phyloP scores from a whole-genome alignment of 2,113 vertebrate genomes.

The Dicrurus megarhynchus region DNA sequence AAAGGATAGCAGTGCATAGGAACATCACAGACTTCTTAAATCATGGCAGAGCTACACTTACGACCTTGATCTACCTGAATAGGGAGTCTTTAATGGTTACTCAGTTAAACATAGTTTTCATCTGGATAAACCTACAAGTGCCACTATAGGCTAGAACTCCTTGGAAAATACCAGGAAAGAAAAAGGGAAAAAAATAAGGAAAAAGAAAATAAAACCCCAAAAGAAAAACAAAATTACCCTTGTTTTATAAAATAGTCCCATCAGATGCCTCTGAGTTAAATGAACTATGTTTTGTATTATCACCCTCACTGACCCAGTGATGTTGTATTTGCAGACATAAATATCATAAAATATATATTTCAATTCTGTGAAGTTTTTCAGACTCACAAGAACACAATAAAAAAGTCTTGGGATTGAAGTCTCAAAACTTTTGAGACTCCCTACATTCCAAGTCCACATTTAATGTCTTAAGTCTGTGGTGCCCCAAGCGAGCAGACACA shows the following conservation, averaged over 20 bases:
- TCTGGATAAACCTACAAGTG: neutral
- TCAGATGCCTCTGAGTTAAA: neutral
- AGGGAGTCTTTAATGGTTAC: neutral
- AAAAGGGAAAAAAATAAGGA: neutral
- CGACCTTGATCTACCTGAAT: neutral
- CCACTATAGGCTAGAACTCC: neutral
- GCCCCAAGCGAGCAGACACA: fast-evolving
- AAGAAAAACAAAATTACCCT: neutral
- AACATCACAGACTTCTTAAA: neutral
- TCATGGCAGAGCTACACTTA: neutral
- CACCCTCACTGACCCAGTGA: neutral
- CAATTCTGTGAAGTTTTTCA: neutral
- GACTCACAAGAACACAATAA: neutral
- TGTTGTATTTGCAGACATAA: neutral
- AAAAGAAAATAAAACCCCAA: neutral
- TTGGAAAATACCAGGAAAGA: neutral
- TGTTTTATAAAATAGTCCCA: neutral
- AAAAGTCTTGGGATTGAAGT: neutral
- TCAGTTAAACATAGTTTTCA: neutral
- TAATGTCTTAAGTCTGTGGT: neutral
- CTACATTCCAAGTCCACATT: neutral
- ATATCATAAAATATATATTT: neutral
- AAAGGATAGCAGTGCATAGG: neutral
- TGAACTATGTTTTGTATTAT: neutral
- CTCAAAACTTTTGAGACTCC: neutral